These are phyloP conservation scores for Drosophila mayri DNA, from an alignment of 1,140 invertebrate species.

Conservation along the genomic window DNA sequence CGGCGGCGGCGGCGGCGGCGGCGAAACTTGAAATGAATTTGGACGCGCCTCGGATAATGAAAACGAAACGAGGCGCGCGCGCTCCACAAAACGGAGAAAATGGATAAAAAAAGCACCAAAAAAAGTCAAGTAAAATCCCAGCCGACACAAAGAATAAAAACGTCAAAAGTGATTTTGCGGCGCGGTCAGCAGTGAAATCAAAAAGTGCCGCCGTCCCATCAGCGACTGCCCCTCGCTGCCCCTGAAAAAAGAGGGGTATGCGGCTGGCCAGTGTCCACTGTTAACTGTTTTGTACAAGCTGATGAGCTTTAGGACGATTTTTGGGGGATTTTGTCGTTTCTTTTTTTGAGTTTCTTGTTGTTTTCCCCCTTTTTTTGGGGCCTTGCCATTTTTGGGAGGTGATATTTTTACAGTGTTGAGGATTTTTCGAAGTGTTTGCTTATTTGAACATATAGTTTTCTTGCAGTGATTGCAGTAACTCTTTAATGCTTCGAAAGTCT, in stretches of 20 bases:
- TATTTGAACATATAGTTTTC: not conserved
- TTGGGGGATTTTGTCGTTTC: conserved; percentile 65
- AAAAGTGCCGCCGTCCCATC: conserved; percentile 61
- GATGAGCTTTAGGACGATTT: conserved; percentile 52
- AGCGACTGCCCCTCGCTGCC: conserved; percentile 48
- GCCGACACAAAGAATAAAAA: conserved; percentile 78
- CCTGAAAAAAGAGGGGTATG: conserved; percentile 1
- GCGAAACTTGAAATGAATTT: conserved; percentile 80
- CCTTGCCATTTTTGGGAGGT: conserved; percentile 32
- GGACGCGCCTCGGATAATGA: conserved; percentile 79
- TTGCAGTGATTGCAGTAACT: not conserved
- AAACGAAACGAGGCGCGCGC: conserved; percentile 79
- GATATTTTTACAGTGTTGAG: conserved; percentile 42
- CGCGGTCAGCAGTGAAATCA: conserved; percentile 75
- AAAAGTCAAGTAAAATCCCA: conserved; percentile 58
- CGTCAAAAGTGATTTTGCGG: conserved; percentile 82
- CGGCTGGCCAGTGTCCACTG: conserved; percentile 43
- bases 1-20: conserved; percentile 60
- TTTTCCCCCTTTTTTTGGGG: not conserved
- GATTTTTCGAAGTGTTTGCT: not conserved
- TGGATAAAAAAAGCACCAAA: conserved; percentile 30
- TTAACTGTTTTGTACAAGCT: conserved; percentile 64
- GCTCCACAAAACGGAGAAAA: conserved; percentile 48
- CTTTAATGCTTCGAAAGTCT: too few species aligned
- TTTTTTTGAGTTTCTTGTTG: conserved; percentile 31